These are phyloP conservation scores for Drosophila diplacantha DNA, from an alignment of 2,888 invertebrate genomes.

Conservation along the genomic window DNA sequence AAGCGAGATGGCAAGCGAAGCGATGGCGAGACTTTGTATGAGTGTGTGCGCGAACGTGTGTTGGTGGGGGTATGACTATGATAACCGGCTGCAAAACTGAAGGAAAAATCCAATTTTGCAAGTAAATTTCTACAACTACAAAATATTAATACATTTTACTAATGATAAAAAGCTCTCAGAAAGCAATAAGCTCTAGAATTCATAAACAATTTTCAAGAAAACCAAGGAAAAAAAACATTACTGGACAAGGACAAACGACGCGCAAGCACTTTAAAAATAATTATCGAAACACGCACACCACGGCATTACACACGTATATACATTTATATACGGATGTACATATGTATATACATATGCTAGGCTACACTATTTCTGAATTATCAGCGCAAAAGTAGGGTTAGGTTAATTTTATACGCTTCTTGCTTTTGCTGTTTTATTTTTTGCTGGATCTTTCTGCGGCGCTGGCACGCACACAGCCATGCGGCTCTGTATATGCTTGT, in stretches of 20 bases:
- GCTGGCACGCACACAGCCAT: constrained; percentile 49
- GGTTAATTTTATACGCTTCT: constrained; percentile 69
- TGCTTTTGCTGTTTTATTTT: constrained; percentile 57
- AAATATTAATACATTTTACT: not conserved
- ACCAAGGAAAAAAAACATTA: constrained; percentile 11
- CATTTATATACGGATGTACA: constrained; percentile 18
- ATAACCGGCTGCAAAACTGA: constrained; percentile 53
- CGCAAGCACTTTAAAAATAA: constrained; percentile 47
- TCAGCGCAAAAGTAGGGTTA: constrained; percentile 69
- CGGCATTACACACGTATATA: constrained; percentile 17
- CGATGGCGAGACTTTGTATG: constrained; percentile 33
- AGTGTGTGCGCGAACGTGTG: constrained; percentile 11
- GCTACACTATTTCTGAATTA: constrained; percentile 67
- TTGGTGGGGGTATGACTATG: constrained; percentile 57
- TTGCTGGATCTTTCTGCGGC: constrained; percentile 70
- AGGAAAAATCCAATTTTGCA: constrained; percentile 31
- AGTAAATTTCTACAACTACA: constrained; percentile 18
- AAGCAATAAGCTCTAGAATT: not conserved
- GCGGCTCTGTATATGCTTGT: constrained; percentile 22
- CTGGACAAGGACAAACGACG: constrained; percentile 39
- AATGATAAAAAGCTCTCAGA: not conserved
- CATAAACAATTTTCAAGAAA: not conserved
- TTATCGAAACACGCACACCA: constrained; percentile 47
- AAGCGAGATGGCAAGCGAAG: constrained; percentile 50
- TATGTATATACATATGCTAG: constrained; percentile 24